Conservation (phyloP, 2,888 invertebrate genomes). For the Cephus rjabovi region DNA sequence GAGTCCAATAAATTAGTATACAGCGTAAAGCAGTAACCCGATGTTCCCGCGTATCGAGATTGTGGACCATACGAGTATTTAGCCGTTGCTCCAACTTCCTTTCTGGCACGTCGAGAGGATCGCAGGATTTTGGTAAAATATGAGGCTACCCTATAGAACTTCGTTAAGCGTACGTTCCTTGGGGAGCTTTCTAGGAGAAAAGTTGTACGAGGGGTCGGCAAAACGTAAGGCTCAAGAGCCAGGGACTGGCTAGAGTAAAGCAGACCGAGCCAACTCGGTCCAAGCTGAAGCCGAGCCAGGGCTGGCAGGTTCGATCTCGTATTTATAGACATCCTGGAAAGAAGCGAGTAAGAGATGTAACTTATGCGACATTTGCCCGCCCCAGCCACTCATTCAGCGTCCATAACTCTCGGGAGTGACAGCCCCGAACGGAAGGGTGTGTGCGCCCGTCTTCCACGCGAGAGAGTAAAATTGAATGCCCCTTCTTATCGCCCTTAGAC, state of each 20-base stretch:
- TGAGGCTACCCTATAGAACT: background rate
- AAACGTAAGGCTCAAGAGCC: background rate
- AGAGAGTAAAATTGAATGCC: constrained; percentile 57
- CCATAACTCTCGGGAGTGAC: constrained; percentile 64
- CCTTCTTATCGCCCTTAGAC: constrained; percentile 35
- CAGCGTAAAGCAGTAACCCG: background rate
- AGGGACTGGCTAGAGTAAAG: background rate
- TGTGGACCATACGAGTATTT: background rate
- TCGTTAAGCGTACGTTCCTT: background rate
- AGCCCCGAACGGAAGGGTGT: constrained; percentile 63
- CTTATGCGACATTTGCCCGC: constrained; percentile 65
- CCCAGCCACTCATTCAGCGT: constrained; percentile 64
- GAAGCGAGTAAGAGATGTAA: constrained; percentile 58
- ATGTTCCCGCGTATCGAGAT: background rate
- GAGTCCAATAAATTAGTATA: background rate
- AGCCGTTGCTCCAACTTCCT: background rate
- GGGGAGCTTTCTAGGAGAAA: background rate
- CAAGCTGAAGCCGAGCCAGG: constrained; percentile 1
- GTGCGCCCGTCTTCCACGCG: constrained; percentile 43
- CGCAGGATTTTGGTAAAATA: background rate
- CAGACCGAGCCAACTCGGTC: background rate
- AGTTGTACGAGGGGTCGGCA: background rate
- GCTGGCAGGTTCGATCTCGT: constrained; percentile 32
- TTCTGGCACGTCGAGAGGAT: background rate
- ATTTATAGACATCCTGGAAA: constrained; percentile 63